Percentiles rank a stretch among this genome's conserved stretches.
Conservation (phyloP, 2,888 invertebrate genomes). For the Drosophila koepferae region DNA sequence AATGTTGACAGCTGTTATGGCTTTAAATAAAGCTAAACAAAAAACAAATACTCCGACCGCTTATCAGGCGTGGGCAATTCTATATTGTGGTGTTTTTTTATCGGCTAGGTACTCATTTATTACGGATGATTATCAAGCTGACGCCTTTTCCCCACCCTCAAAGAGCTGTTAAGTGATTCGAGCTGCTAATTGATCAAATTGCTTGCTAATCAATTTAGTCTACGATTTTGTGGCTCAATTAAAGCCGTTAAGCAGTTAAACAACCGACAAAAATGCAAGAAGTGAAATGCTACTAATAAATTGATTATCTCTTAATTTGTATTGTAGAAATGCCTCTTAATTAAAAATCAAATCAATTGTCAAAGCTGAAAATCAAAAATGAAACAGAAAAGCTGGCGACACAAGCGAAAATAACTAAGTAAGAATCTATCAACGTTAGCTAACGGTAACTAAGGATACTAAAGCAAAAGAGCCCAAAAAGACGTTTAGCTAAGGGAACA, state of each 20-base stretch:
- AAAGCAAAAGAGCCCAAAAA: neutral
- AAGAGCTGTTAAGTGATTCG: conserved; percentile 14
- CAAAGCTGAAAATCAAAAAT: conserved; percentile 52
- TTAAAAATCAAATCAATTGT: neutral
- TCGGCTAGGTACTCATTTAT: conserved; percentile 27
- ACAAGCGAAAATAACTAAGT: conserved; percentile 70
- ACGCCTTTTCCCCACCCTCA: neutral
- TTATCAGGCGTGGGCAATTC: conserved; percentile 3
- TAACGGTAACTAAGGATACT: conserved; percentile 20
- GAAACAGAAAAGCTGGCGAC: conserved; percentile 71
- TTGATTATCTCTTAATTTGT: neutral
- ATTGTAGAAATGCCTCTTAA: conserved; percentile 34
- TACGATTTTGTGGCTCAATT: conserved; percentile 17
- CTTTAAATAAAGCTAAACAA: conserved; percentile 13
- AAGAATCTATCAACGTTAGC: neutral
- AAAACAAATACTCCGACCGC: neutral
- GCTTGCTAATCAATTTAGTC: conserved; percentile 53
- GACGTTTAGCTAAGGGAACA: conserved; percentile 48
- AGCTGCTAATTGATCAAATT: conserved; percentile 52
- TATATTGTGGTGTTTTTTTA: conserved; percentile 37
- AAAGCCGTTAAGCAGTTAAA: neutral
- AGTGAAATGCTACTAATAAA: neutral
- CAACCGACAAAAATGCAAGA: neutral
- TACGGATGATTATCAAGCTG: conserved; percentile 31
- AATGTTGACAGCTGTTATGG: conserved; percentile 19